A percentile compares a stretch with the other conserved stretches of the same genome.
Evolutionary conservation across 2,797 vertebrate species (phyloP).

Genomic region (Hozukius guyotensis): DNA sequence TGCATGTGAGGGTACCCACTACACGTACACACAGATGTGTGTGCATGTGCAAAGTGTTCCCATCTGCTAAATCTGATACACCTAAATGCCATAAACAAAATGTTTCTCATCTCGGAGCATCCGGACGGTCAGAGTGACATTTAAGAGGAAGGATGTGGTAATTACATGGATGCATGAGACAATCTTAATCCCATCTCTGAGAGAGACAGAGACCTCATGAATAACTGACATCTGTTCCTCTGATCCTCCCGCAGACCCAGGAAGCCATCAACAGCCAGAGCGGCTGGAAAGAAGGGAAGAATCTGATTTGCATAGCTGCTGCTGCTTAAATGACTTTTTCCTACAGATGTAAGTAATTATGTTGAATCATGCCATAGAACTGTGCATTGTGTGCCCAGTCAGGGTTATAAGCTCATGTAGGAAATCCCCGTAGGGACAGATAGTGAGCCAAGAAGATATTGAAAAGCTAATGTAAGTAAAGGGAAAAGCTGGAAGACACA

Average conservation of each 20-base stretch:
- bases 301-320: slow-evolving; percentile 42
- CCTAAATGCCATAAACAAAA: background rate
- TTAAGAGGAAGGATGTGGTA: slow-evolving; percentile 26
- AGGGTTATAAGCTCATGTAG: background rate
- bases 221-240: slow-evolving; percentile 62
- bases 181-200: slow-evolving; percentile 43
- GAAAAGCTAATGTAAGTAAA: slow-evolving; percentile 35
- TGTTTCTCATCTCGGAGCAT: slow-evolving; percentile 1
- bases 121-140: slow-evolving; percentile 29
- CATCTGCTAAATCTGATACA: slow-evolving; percentile 20
- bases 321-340: slow-evolving; percentile 3
- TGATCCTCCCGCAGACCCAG: slow-evolving; percentile 43
- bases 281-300: background rate
- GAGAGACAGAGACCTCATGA: slow-evolving; percentile 38
- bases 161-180: slow-evolving; percentile 32
- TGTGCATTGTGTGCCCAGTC: background rate
- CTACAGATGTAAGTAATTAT: slow-evolving; percentile 28
- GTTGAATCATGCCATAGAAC: slow-evolving; percentile 11
- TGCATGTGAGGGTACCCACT: background rate
- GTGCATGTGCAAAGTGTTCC: background rate
- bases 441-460: slow-evolving; percentile 14
- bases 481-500: slow-evolving; percentile 25
- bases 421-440: background rate
- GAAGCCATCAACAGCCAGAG: slow-evolving; percentile 26
- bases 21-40: background rate